These are phyloP conservation scores for Amniataba percoides DNA, from an alignment of 2,797 vertebrate species.

Conservation along the genomic window DNA sequence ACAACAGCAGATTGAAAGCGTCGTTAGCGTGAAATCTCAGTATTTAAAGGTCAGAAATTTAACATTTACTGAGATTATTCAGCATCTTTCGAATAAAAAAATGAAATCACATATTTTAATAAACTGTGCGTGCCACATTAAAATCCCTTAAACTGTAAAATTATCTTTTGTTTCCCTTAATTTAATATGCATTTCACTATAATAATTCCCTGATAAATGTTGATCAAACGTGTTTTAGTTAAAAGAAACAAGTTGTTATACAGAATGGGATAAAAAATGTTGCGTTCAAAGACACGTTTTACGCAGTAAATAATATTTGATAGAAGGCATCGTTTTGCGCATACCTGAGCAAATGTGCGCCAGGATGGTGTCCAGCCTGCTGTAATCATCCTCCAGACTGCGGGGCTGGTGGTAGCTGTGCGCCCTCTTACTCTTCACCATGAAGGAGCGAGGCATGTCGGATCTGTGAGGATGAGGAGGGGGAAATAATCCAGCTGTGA, in stretches of 20 bases:
- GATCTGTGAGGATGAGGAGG: neutral
- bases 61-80: neutral
- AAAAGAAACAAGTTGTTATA: neutral
- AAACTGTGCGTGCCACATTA: neutral
- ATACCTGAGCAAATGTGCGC: slow-evolving; percentile 92
- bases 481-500: slow-evolving; percentile 34
- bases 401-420: slow-evolving; percentile 97
- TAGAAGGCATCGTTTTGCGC: slow-evolving; percentile 23
- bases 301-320: neutral
- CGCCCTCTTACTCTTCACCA: slow-evolving; percentile 98
- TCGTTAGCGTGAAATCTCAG: neutral
- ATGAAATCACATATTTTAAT: neutral
- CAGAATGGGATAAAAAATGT: neutral
- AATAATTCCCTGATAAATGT: neutral
- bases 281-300: neutral
- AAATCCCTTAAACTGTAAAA: neutral
- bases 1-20: neutral
- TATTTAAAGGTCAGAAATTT: neutral
- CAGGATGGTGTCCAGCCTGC: slow-evolving; percentile 85
- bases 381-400: slow-evolving; percentile 88
- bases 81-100: neutral
- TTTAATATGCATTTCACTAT: neutral
- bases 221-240: neutral
- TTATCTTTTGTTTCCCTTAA: neutral
- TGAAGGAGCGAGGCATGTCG: slow-evolving; percentile 95